A percentile compares a stretch with the other conserved stretches of the same genome.
Evolutionary conservation across 2,113 vertebrate genomes (phyloP).

Genomic region (Eulemur macaco): DNA sequence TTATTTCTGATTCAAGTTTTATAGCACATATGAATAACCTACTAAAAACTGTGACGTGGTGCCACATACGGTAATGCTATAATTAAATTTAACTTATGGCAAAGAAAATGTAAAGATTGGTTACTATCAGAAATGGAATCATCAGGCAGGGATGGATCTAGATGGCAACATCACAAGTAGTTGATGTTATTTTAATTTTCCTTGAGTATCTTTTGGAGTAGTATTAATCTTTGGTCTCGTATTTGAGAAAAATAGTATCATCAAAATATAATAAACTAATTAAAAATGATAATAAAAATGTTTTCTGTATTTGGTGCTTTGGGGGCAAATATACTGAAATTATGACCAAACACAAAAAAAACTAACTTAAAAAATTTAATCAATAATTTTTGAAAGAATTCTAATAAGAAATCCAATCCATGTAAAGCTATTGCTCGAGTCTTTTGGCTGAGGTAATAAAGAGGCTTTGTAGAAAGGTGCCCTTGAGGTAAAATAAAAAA

Average conservation of each 20-base stretch:
- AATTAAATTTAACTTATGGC: conserved; percentile 21
- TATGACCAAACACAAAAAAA: too few species aligned
- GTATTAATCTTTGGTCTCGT: neutral
- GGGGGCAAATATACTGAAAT: too few species aligned
- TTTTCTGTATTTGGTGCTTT: too few species aligned
- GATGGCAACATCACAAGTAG: conserved; percentile 24
- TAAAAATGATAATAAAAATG: too few species aligned
- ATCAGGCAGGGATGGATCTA: neutral
- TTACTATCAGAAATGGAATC: conserved; percentile 38
- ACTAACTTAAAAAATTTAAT: neutral
- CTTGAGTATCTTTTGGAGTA: conserved; percentile 22
- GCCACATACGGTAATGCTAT: neutral
- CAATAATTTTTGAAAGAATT: conserved; percentile 2
- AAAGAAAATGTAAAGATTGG: conserved; percentile 9
- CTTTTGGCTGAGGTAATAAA: conserved; percentile 3
- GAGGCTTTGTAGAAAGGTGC: neutral
- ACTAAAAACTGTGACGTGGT: conserved; percentile 12
- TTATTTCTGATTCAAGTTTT: conserved; percentile 10
- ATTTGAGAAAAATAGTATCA: conserved; percentile 23
- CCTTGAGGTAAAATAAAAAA: neutral
- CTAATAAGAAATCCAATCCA: neutral
- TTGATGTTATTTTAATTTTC: conserved; percentile 19
- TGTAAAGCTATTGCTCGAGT: neutral
- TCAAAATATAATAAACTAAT: conserved; percentile 21
- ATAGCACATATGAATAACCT: neutral